Percentiles rank a stretch among this genome's conserved stretches.
These are phyloP conservation scores for Hypercompe scribonia DNA, from an alignment of 2,888 invertebrate species.

Conservation along the genomic window DNA sequence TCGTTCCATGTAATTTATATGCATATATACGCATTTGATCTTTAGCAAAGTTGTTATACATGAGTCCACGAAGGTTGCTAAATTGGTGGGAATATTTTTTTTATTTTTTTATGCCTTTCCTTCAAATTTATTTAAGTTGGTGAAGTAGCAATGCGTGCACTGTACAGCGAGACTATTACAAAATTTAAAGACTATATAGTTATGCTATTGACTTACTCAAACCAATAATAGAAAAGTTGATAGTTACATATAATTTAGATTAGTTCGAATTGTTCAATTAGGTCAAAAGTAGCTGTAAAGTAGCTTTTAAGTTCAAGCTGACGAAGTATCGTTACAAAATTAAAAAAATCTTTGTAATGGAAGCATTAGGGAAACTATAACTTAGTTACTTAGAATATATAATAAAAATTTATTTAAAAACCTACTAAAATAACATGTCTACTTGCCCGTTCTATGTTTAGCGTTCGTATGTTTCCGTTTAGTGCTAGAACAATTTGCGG, in stretches of 20 bases:
- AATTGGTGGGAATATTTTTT: too few species aligned
- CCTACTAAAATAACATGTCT: not conserved
- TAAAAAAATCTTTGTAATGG: not conserved
- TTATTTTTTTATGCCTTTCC: too few species aligned
- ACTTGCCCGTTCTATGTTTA: not conserved
- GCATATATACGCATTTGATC: too few species aligned
- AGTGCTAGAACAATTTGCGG: slow-evolving; percentile 47
- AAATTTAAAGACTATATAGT: not conserved
- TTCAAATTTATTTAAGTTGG: too few species aligned
- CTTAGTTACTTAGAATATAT: too few species aligned
- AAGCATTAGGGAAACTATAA: too few species aligned
- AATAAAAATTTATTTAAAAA: too few species aligned
- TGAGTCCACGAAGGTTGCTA: too few species aligned
- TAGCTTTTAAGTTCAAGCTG: not conserved
- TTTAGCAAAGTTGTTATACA: too few species aligned
- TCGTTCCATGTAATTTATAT: too few species aligned
- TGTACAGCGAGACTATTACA: too few species aligned
- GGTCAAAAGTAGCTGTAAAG: not conserved
- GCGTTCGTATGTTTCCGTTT: slow-evolving; percentile 27
- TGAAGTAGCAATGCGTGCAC: too few species aligned
- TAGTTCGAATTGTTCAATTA: not conserved
- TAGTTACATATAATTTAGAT: not conserved
- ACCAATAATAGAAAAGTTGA: not conserved
- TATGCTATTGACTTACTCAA: not conserved
- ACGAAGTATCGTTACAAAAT: not conserved